Percentiles rank a stretch among this genome's conserved stretches.
phyloP scores from a whole-genome alignment of 2,888 invertebrate species.

The Cinara cedri region DNA sequence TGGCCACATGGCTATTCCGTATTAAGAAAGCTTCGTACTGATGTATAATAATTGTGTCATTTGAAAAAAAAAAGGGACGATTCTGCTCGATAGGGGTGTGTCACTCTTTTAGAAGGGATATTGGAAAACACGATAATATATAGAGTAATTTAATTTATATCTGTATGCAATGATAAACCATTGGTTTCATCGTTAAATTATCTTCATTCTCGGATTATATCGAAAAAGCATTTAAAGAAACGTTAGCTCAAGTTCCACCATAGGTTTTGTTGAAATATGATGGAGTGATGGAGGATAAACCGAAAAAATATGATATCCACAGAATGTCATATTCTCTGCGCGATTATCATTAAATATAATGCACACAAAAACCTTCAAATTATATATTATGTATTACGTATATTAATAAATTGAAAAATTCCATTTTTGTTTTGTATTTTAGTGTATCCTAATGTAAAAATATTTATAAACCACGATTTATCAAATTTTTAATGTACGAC shows the following conservation, averaged over 20 bases:
- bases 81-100: too few species aligned
- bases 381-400: too few species aligned
- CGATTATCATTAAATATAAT: not conserved
- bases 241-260: not conserved
- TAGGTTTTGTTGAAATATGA: conserved; percentile 31
- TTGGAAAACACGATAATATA: too few species aligned
- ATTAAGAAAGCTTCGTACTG: too few species aligned
- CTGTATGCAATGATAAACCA: too few species aligned
- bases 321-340: conserved; percentile 30
- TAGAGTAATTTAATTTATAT: too few species aligned
- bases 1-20: too few species aligned
- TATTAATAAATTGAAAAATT: too few species aligned
- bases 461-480: not conserved
- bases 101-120: too few species aligned
- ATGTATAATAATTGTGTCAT: too few species aligned
- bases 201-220: not conserved
- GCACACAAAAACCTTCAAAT: not conserved
- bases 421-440: not conserved
- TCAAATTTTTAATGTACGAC: not conserved
- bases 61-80: too few species aligned
- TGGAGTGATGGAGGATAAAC: conserved; percentile 23
- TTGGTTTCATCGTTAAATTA: not conserved
- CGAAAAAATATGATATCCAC: conserved; percentile 28
- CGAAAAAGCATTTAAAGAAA: not conserved
- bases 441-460: not conserved